Conservation (phyloP, 2,113 vertebrate genomes). For the Pyrgilauda ruficollis region DNA sequence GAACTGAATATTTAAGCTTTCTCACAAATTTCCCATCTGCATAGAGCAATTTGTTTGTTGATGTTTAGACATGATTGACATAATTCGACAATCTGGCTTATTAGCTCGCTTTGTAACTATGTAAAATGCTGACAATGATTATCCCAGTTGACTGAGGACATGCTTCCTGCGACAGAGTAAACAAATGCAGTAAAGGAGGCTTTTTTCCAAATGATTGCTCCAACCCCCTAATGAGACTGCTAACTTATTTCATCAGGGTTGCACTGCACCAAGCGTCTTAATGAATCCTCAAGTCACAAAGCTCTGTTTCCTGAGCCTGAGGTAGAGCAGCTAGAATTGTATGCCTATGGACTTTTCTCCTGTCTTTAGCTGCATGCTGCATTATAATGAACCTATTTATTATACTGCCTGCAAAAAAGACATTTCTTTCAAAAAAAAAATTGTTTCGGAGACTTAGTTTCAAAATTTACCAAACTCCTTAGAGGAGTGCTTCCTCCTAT, state of each 20-base stretch:
- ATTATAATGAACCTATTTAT: constrained; percentile 10
- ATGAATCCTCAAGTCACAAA: constrained; percentile 39
- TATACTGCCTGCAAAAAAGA: constrained; percentile 3
- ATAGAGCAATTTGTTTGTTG: constrained; percentile 37
- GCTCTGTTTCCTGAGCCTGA: background rate
- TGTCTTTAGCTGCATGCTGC: background rate
- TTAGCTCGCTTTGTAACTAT: constrained; percentile 51
- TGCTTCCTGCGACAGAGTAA: constrained; percentile 28
- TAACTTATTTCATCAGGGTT: constrained; percentile 44
- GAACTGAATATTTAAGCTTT: background rate
- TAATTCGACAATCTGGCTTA: constrained; percentile 54
- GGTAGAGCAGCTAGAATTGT: background rate
- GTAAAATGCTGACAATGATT: constrained; percentile 41
- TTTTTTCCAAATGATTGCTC: constrained; percentile 53
- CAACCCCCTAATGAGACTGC: constrained; percentile 41
- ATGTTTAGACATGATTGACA: constrained; percentile 53
- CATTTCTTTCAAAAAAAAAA: background rate
- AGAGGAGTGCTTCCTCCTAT: constrained; percentile 3
- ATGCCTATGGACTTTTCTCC: background rate
- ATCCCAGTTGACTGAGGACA: constrained; percentile 35
- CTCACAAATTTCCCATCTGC: constrained; percentile 24
- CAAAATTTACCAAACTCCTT: constrained; percentile 10
- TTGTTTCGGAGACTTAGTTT: background rate
- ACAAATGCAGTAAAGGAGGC: background rate
- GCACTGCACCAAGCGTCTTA: background rate